These are phyloP conservation scores for Diorhabda elongata DNA, from an alignment of 1,140 invertebrate species.

Conservation along the genomic window DNA sequence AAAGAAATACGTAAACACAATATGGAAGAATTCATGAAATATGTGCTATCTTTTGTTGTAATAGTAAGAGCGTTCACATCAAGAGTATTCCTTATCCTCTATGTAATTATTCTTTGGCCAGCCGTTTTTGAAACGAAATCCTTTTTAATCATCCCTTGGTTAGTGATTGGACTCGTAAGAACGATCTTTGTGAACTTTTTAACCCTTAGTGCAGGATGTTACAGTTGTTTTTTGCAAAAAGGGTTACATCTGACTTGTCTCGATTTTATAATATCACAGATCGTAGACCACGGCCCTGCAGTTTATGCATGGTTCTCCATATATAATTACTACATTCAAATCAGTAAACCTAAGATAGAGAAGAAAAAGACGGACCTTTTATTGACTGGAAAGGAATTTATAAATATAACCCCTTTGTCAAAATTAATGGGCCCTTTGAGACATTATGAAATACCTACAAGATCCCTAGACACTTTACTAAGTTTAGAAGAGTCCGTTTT, in stretches of 20 bases:
- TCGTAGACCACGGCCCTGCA: constrained; percentile 21
- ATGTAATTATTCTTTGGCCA: constrained; percentile 29
- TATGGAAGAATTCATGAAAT: constrained; percentile 20
- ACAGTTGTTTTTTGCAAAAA: constrained; percentile 15
- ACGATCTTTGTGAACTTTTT: constrained; percentile 18
- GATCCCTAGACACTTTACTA: constrained; percentile 6
- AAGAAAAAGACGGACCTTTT: neutral
- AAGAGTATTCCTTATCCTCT: constrained; percentile 18
- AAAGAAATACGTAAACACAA: constrained; percentile 9
- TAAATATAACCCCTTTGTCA: neutral
- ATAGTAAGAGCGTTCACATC: constrained; percentile 20
- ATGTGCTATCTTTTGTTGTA: constrained; percentile 15
- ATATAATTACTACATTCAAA: constrained; percentile 4
- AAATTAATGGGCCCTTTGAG: neutral
- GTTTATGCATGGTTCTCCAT: constrained; percentile 24
- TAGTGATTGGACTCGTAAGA: constrained; percentile 20
- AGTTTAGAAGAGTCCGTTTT: neutral
- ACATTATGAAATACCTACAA: neutral
- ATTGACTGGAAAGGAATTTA: neutral
- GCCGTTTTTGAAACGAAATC: constrained; percentile 24
- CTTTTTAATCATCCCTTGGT: constrained; percentile 23
- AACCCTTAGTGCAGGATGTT: constrained; percentile 19
- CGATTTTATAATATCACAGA: constrained; percentile 21
- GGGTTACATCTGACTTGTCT: constrained; percentile 18
- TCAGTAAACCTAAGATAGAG: neutral